phyloP scores from a whole-genome alignment of 2,797 vertebrate genomes.

The Gobionotothen gibberifrons region DNA sequence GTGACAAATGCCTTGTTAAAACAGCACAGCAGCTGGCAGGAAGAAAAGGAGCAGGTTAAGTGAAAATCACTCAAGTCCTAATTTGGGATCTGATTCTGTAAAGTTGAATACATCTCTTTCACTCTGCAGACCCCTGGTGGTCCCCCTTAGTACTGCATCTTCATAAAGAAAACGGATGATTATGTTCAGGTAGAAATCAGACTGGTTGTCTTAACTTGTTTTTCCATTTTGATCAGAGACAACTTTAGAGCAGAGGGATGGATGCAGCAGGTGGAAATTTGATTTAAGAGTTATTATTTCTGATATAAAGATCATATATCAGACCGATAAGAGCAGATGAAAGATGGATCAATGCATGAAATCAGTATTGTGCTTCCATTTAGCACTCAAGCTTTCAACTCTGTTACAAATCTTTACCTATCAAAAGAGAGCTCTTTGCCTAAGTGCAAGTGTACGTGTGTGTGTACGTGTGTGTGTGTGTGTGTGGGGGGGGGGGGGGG shows the following conservation, averaged over 20 bases:
- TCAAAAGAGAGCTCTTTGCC: conserved; percentile 11
- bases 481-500: no score
- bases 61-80: background rate
- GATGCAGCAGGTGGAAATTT: background rate
- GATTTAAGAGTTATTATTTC: background rate
- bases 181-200: background rate
- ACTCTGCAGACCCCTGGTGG: conserved; percentile 79
- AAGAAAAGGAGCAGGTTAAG: background rate
- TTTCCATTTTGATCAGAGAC: background rate
- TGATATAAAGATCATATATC: background rate
- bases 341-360: conserved; percentile 19
- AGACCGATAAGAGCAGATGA: conserved; percentile 16
- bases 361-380: conserved; percentile 36
- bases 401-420: conserved; percentile 5
- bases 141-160: conserved; percentile 43
- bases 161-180: background rate
- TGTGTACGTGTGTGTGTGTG: background rate
- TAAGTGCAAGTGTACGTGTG: background rate
- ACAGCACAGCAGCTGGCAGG: conserved; percentile 5
- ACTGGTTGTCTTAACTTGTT: background rate
- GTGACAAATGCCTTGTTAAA: conserved; percentile 1
- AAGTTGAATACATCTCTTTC: conserved; percentile 23
- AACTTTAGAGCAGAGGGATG: background rate
- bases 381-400: background rate
- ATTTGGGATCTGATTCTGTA: background rate